Percentiles rank a stretch among this genome's conserved stretches.
Conservation (phyloP, 2,888 invertebrate species). For the Pachydiplax longipennis region DNA sequence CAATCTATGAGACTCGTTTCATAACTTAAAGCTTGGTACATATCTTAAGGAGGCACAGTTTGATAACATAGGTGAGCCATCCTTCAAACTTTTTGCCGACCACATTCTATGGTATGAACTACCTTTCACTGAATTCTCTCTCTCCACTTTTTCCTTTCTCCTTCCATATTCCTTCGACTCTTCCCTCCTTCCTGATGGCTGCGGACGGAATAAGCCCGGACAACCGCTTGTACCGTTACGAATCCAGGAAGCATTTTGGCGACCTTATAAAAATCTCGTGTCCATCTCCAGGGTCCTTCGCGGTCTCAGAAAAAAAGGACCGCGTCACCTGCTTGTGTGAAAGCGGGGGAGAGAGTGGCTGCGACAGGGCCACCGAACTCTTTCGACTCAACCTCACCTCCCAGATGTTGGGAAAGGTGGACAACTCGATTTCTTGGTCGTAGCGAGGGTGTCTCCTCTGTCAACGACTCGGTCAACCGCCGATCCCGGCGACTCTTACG, state of each 20-base stretch:
- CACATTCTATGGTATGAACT: too few relatives aligned
- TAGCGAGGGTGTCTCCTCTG: neutral
- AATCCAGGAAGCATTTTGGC: constrained; percentile 40
- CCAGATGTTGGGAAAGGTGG: neutral
- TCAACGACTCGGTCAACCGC: neutral
- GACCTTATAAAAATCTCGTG: constrained; percentile 29
- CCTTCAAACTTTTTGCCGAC: too few relatives aligned
- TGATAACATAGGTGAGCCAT: neutral
- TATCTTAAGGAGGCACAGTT: neutral
- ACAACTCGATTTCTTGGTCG: neutral
- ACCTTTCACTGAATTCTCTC: neutral
- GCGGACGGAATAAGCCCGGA: neutral
- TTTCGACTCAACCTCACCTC: neutral
- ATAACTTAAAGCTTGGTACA: neutral
- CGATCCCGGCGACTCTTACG: neutral
- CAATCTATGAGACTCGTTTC: neutral
- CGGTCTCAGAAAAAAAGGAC: constrained; percentile 21
- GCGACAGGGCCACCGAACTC: neutral
- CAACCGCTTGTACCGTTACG: constrained; percentile 2
- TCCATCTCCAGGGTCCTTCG: constrained; percentile 36
- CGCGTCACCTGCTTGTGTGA: neutral
- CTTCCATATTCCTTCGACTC: neutral
- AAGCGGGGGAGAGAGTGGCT: neutral
- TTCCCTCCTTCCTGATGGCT: neutral
- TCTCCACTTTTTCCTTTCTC: neutral